Conservation (phyloP, 2,888 invertebrate species). For the Enchytraeus crypticus region DNA sequence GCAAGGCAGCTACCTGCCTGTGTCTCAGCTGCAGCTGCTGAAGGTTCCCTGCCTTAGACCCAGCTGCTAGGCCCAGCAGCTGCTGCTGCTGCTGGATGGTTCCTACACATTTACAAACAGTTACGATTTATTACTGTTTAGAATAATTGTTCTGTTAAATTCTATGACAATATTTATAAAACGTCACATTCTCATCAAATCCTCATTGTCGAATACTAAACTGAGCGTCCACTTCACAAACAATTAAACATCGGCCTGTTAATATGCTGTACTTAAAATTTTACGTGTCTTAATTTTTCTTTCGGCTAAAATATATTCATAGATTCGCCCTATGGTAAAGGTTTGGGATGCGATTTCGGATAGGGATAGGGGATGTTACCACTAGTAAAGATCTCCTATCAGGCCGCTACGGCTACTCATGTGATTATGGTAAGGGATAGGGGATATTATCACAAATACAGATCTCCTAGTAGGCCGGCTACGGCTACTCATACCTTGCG, state of each 20-base stretch:
- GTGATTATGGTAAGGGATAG: no score
- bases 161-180: not conserved
- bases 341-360: no score
- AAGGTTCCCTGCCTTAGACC: constrained; percentile 32
- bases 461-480: no score
- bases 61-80: constrained; percentile 28
- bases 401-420: no score
- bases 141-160: no score
- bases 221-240: not conserved
- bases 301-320: no score
- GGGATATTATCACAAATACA: no score
- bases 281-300: no score
- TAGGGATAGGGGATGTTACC: no score
- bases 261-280: not conserved
- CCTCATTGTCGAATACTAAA: not conserved
- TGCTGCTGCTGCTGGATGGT: constrained; percentile 38
- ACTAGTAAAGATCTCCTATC: no score
- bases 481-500: not conserved
- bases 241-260: not conserved
- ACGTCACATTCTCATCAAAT: not conserved
- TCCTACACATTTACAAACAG: constrained; percentile 9
- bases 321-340: no score
- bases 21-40: constrained; percentile 39
- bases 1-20: not conserved
- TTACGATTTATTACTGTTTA: not conserved